These are phyloP conservation scores for Chlamydotis undulata DNA, from an alignment of 2,113 vertebrate genomes.

Conservation along the genomic window DNA sequence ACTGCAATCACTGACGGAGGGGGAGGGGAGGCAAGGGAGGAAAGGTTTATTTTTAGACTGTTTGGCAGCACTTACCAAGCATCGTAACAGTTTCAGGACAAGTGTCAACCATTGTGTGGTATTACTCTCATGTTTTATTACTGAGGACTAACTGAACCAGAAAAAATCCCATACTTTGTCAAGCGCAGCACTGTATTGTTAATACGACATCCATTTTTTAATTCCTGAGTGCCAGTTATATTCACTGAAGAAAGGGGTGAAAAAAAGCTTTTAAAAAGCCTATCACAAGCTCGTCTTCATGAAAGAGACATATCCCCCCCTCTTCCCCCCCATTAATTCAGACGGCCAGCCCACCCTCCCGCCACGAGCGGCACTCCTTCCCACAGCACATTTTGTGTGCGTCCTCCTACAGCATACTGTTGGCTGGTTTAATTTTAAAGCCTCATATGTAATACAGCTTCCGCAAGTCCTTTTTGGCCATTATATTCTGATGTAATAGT, in stretches of 20 bases:
- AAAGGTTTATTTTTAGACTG: slow-evolving; percentile 57
- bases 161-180: neutral
- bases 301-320: neutral
- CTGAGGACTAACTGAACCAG: slow-evolving; percentile 46
- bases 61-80: slow-evolving; percentile 53
- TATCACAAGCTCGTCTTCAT: neutral
- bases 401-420: neutral
- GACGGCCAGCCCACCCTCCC: neutral
- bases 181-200: neutral
- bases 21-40: slow-evolving; percentile 2
- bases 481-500: neutral
- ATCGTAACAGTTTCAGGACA: slow-evolving; percentile 38
- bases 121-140: slow-evolving; percentile 56
- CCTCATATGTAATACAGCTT: neutral
- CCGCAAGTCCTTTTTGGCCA: neutral
- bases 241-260: neutral
- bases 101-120: slow-evolving; percentile 55
- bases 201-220: neutral
- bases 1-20: neutral
- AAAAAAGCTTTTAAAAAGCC: neutral
- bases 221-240: neutral
- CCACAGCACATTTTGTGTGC: neutral
- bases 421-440: neutral
- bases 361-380: neutral
- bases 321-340: neutral